These are phyloP conservation scores for Ricordea florida DNA, from an alignment of 92 coral and sea anemone species.

Conservation along the genomic window DNA sequence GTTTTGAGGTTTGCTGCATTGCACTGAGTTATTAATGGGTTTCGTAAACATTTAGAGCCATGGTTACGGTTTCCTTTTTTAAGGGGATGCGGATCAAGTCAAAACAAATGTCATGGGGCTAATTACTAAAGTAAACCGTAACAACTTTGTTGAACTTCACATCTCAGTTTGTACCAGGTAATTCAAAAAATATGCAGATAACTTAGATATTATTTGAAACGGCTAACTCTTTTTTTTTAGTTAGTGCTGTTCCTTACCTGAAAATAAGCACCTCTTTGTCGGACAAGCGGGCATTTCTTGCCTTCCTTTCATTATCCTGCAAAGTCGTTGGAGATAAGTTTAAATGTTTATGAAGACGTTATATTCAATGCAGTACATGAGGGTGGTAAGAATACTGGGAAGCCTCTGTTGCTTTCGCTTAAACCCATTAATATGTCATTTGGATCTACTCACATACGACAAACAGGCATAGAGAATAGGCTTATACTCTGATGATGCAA, in stretches of 20 bases:
- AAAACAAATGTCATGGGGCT: background rate
- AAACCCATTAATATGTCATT: background rate
- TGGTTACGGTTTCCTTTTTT: constrained; percentile 2
- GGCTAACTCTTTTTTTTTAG: constrained; percentile 2
- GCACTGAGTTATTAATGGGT: constrained; percentile 6
- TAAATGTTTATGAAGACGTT: constrained; percentile 9
- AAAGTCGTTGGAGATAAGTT: constrained; percentile 8
- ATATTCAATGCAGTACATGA: constrained; percentile 4
- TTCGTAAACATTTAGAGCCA: background rate
- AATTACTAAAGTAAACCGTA: background rate
- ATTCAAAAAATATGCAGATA: background rate
- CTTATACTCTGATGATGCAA: constrained; percentile 4
- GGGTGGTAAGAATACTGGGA: constrained; percentile 4
- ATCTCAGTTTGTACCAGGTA: constrained; percentile 15
- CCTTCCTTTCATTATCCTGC: background rate
- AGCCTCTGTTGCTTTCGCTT: background rate
- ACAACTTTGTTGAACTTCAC: background rate
- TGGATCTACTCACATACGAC: constrained; percentile 1
- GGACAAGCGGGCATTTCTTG: background rate
- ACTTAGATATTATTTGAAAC: constrained; percentile 9
- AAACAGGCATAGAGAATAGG: background rate
- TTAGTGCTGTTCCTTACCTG: background rate
- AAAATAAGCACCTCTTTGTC: background rate
- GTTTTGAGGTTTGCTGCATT: constrained; percentile 8
- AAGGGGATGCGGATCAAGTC: background rate